Evolutionary conservation across 2,888 invertebrate species (phyloP).

Genomic region (Acrobasis consociella): DNA sequence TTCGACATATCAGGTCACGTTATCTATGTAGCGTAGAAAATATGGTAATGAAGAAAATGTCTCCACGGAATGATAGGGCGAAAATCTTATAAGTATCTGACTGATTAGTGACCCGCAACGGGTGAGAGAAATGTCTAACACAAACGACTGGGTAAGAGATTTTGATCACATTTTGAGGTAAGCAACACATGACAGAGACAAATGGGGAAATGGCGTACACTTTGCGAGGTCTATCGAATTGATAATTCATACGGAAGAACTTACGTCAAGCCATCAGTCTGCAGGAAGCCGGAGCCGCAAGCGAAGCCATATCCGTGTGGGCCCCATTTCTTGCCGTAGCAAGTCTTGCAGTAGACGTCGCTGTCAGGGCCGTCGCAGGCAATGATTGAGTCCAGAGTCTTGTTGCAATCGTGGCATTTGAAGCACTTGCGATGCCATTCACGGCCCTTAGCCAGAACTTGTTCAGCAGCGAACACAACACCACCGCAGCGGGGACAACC

Average conservation of each 20-base stretch:
- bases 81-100: too few relatives aligned
- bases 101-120: too few relatives aligned
- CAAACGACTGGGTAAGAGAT: too few relatives aligned
- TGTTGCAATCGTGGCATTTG: slow-evolving; percentile 96
- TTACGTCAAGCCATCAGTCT: slow-evolving; percentile 95
- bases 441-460: slow-evolving; percentile 94
- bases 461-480: slow-evolving; percentile 96
- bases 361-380: slow-evolving; percentile 97
- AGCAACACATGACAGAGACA: too few relatives aligned
- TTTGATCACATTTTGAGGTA: too few relatives aligned
- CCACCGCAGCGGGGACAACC: slow-evolving; percentile 96
- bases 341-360: slow-evolving; percentile 97
- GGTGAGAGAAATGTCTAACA: too few relatives aligned
- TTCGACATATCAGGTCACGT: too few relatives aligned
- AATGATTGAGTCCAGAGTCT: slow-evolving; percentile 97
- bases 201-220: too few relatives aligned
- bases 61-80: too few relatives aligned
- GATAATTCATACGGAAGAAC: slow-evolving; percentile 41
- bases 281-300: slow-evolving; percentile 96
- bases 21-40: too few relatives aligned
- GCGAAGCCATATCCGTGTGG: slow-evolving; percentile 98
- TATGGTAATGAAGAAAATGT: too few relatives aligned
- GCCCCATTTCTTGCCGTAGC: slow-evolving; percentile 98
- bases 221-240: not conserved
- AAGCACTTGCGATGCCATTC: slow-evolving; percentile 97